These are phyloP conservation scores for Tapirus indicus DNA, from an alignment of 2,797 vertebrate species.

Conservation along the genomic window DNA sequence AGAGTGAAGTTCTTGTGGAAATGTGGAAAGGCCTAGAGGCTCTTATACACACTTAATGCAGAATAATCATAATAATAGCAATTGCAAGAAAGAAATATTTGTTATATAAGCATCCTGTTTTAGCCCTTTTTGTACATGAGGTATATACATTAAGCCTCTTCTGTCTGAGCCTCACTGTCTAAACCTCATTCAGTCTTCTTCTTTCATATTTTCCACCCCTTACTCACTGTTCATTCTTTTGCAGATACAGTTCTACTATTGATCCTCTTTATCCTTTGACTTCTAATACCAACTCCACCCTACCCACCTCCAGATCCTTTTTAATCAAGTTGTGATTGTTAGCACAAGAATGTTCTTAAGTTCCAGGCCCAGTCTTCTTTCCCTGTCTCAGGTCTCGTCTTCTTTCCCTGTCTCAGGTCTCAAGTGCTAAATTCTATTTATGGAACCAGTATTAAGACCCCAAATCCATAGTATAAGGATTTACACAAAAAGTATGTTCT, in stretches of 20 bases:
- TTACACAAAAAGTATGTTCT: not conserved
- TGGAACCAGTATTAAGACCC: not conserved
- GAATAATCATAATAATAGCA: slow-evolving; percentile 62
- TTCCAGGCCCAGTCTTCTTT: not conserved
- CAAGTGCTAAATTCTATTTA: not conserved
- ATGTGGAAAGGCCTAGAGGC: slow-evolving; percentile 4
- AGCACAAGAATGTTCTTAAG: not conserved
- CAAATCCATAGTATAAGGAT: not conserved
- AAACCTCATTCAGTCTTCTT: not conserved
- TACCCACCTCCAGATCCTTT: not conserved
- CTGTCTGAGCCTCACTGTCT: not conserved
- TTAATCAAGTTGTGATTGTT: slow-evolving; percentile 18
- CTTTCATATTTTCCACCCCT: slow-evolving; percentile 9
- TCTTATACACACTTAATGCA: slow-evolving; percentile 48
- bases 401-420: not conserved
- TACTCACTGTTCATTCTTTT: slow-evolving; percentile 3
- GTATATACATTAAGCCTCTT: slow-evolving; percentile 16
- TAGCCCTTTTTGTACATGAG: not conserved
- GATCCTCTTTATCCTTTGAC: not conserved
- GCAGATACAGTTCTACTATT: not conserved
- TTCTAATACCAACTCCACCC: not conserved
- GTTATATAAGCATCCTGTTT: slow-evolving; percentile 58
- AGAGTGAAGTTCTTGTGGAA: slow-evolving; percentile 21
- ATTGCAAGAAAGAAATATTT: slow-evolving; percentile 43
- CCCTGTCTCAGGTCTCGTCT: not conserved